Evolutionary conservation across 1,140 invertebrate species (phyloP).

Genomic region (Lineus longissimus): DNA sequence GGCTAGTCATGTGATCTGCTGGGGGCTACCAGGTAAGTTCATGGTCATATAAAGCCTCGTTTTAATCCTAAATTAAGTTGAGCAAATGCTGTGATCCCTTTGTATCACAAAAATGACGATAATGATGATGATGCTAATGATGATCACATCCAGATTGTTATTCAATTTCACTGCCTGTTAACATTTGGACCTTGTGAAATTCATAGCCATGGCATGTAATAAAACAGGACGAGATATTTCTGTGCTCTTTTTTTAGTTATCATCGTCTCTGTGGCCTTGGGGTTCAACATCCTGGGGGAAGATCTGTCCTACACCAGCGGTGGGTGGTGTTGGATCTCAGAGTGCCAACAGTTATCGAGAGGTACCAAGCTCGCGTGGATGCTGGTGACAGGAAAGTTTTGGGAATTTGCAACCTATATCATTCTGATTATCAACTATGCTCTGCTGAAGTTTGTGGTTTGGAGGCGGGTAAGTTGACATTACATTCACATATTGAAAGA

Average conservation of each 20-base stretch:
- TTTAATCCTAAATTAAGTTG: no score
- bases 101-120: no score
- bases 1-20: neutral
- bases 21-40: slow-evolving; percentile 1
- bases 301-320: neutral
- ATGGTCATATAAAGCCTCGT: no score
- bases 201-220: no score
- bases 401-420: neutral
- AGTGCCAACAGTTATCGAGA: neutral
- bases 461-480: neutral
- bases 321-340: neutral
- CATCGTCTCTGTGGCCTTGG: neutral
- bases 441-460: neutral
- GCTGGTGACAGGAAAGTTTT: neutral
- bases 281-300: neutral
- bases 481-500: neutral
- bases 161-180: no score
- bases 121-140: no score
- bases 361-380: neutral
- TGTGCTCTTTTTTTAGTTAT: neutral
- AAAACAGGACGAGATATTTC: no score
- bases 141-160: no score
- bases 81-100: no score
- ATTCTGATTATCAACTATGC: neutral
- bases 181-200: no score